Base-by-base conservation (phyloP, 2,888 invertebrate genomes). In the Galeopsomyia nigrocyanea region DNA sequence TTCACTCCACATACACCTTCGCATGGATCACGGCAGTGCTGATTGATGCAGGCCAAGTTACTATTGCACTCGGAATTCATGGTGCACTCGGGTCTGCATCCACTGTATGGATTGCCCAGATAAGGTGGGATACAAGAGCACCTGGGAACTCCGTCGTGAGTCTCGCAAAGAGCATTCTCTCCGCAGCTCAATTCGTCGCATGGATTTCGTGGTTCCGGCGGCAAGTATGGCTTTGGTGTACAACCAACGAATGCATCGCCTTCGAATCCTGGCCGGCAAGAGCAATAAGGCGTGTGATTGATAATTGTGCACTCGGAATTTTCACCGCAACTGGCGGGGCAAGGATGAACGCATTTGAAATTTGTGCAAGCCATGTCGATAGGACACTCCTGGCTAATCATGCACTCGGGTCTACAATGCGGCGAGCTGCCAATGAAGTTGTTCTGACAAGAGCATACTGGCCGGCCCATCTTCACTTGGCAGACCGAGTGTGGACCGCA, bases 71-170 rank as follows among this genome's bases (percentile, higher is more conserved):
- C 95, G 0, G 94, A 90, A 84, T 93, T 95, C 77, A 92, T 91
- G 14, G 92, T 90, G 85, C 96, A 96, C 87, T 96, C 96, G 2
- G 95, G 95, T 76, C 93, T 90, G 81, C 96, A 96, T 47, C 95
- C 95, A 19, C 76, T 77, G 61, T 78, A 79, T 3, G 79, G 78
- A 87, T 96, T 94, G 10, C 96, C 96, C 75, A 94, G 91, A 81
- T 95, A 95, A 3, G 95, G 95, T 71, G 95, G 94, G 81, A 96
- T 94, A 82, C 96, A 96, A n/a, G 90, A 89, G 84, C 96, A 96
- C 78, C 92, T 90, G 0, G 93, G 91, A 39, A 89, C 88, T 19
- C 92, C 92, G 79, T 93, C 92, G 2, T 90, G 87, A 39, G 91
- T 90, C 0, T 90, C 89, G 82, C 96, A 96, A 71, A 93, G 89